Conservation (phyloP, 2,797 vertebrate species). For the Sebastes nivosus region DNA sequence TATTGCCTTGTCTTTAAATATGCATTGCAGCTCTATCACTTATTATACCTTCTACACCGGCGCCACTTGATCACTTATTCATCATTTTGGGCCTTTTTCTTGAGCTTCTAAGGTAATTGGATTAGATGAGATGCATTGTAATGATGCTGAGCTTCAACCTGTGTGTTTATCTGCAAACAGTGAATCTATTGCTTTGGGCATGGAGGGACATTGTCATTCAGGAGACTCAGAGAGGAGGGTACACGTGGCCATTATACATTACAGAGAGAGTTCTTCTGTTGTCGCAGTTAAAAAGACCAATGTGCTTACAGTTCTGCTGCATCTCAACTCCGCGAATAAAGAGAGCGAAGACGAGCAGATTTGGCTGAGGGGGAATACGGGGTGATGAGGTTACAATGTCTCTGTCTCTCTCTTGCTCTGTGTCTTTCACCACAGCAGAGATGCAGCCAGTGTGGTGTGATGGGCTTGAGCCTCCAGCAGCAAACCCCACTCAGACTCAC, state of each 20-base stretch:
- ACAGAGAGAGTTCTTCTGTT: background rate
- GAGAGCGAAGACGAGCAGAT: constrained; percentile 24
- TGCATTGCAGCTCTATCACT: constrained; percentile 26
- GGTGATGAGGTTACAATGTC: constrained; percentile 46
- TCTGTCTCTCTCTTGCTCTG: constrained; percentile 12
- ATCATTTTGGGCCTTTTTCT: constrained; percentile 45
- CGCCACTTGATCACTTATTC: constrained; percentile 42
- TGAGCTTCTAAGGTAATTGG: constrained; percentile 35
- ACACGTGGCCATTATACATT: background rate
- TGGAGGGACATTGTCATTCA: constrained; percentile 21
- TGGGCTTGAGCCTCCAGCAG: constrained; percentile 61
- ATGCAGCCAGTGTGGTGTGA: constrained; percentile 57
- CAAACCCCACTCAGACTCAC: constrained; percentile 65
- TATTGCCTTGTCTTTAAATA: constrained; percentile 48
- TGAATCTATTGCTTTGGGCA: background rate
- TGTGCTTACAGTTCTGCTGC: constrained; percentile 19
- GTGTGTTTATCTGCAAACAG: constrained; percentile 27
- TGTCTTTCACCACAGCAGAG: constrained; percentile 27
- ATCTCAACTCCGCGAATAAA: constrained; percentile 24
- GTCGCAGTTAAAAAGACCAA: constrained; percentile 3
- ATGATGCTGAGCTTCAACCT: constrained; percentile 18
- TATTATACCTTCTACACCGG: constrained; percentile 7
- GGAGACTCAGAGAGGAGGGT: constrained; percentile 10
- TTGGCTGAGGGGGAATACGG: constrained; percentile 25
- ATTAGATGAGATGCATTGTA: constrained; percentile 41